phyloP scores from a whole-genome alignment of 2,888 invertebrate genomes.

The Graphium colonna region DNA sequence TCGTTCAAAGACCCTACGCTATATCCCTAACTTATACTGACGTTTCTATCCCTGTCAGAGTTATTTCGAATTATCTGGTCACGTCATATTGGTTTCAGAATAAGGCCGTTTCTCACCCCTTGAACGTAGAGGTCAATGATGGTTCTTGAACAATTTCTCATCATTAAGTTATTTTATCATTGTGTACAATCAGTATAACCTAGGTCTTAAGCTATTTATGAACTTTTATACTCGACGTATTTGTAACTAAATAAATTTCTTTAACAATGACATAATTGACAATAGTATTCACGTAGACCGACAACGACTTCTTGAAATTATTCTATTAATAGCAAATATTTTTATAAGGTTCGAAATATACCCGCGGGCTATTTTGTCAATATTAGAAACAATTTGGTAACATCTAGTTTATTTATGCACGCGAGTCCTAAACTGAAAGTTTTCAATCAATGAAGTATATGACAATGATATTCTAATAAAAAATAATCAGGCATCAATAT shows the following conservation, averaged over 20 bases:
- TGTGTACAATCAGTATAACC: slow-evolving; percentile 7
- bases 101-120: slow-evolving; percentile 35
- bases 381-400: too few species aligned
- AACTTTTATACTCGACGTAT: slow-evolving; percentile 14
- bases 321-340: too few species aligned
- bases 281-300: slow-evolving; percentile 7
- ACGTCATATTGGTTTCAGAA: slow-evolving; percentile 20
- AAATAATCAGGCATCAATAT: too few species aligned
- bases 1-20: background rate
- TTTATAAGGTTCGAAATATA: too few species aligned
- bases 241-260: slow-evolving; percentile 7
- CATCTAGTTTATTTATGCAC: too few species aligned
- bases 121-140: background rate
- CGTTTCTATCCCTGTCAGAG: slow-evolving; percentile 5
- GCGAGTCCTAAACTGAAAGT: too few species aligned
- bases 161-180: slow-evolving; percentile 1
- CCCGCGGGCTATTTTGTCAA: too few species aligned
- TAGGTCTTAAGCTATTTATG: slow-evolving; percentile 12
- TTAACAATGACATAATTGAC: slow-evolving; percentile 12
- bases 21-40: background rate
- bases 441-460: too few species aligned
- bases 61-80: background rate
- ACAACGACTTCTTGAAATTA: too few species aligned
- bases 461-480: too few species aligned
- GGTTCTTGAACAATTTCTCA: background rate